Base-by-base conservation (phyloP, 2,113 vertebrate genomes). In the Dipodomys ordii region DNA sequence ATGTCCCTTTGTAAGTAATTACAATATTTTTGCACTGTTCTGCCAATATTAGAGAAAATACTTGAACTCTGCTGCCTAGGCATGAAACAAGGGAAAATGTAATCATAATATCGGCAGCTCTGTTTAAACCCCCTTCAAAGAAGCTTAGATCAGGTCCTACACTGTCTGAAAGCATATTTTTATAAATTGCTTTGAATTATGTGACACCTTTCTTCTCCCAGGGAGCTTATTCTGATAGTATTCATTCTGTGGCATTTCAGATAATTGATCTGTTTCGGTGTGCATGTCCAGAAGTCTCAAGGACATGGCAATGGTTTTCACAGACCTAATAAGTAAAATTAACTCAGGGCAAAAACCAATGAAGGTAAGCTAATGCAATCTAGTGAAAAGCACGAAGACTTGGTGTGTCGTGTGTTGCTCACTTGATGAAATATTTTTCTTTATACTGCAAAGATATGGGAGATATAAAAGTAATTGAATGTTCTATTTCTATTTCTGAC, bases 131-230 rank as follows among this genome's bases (percentile, higher is more conserved):
- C 32, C 73, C 71, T 93, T 96, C 92, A 91, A 72, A 94, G 87
- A 94, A 82, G 79, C 94, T 93, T 89, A 88, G 32, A 89, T 92
- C 35, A 60, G n/a, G 49, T 89, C 73, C 83, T 78, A 71, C 46
- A 92, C 39, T 88, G 86, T 91, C 81, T 89, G 71, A 96, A 95
- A 96, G 77, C 62, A 89, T 81, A 87, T 96, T 91, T 94, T 95
- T 94, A 93, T 93, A 96, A 94, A 95, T 93, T 97, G 87, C 80
- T 96, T 94, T 95, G 73, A 96, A 94, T 96, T 95, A 93, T 90
- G 87, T 32, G 65, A 90, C 77, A 95, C 89, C 39, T 96, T 95
- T 91, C 91, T 94, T 90, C 73, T 97, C 92, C 88, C 53, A 77
- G 77, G 83, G 92, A 97, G 92, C 62, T 86, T 88, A 94, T 89